Percentiles rank a stretch among this genome's conserved stretches.
Evolutionary conservation across 2,888 invertebrate genomes (phyloP).

Genomic region (Thymelicus acteon): DNA sequence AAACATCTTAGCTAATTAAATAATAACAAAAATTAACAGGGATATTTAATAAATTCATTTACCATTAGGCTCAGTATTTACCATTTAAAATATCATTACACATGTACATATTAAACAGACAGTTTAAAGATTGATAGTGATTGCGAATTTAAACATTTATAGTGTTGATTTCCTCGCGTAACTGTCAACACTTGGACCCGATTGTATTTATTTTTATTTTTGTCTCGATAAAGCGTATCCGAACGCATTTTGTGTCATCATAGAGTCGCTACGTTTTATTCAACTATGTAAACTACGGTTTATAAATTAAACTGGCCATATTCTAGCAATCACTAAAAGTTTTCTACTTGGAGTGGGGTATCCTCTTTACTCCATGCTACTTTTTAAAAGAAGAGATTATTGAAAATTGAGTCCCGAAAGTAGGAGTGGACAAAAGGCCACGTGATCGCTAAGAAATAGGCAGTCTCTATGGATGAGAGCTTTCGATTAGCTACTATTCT

Average conservation of each 20-base stretch:
- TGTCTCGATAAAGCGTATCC: conserved; percentile 16
- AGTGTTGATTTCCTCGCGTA: background rate
- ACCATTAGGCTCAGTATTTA: background rate
- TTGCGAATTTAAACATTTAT: background rate
- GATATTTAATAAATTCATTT: conserved; percentile 16
- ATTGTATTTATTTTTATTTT: conserved; percentile 15
- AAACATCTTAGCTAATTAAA: background rate
- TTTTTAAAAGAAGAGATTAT: conserved; percentile 25
- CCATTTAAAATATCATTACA: background rate
- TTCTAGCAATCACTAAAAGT: conserved; percentile 34
- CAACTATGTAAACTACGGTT: background rate
- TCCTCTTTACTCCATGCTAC: background rate
- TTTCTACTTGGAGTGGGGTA: background rate
- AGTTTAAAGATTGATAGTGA: background rate
- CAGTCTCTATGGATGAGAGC: conserved; percentile 27
- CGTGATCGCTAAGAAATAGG: conserved; percentile 35
- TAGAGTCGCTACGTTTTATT: background rate
- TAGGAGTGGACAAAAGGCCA: conserved; percentile 19
- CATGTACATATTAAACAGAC: background rate
- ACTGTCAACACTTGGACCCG: conserved; percentile 33
- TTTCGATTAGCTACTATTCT: background rate
- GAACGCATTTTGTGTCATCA: conserved; percentile 1
- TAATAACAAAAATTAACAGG: conserved; percentile 20
- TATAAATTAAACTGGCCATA: conserved; percentile 27
- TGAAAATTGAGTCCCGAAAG: conserved; percentile 38